Evolutionary conservation across 2,888 invertebrate genomes (phyloP), one percentile per base, ranked within the genome.

Genomic region (Spodoptera littoralis): DNA sequence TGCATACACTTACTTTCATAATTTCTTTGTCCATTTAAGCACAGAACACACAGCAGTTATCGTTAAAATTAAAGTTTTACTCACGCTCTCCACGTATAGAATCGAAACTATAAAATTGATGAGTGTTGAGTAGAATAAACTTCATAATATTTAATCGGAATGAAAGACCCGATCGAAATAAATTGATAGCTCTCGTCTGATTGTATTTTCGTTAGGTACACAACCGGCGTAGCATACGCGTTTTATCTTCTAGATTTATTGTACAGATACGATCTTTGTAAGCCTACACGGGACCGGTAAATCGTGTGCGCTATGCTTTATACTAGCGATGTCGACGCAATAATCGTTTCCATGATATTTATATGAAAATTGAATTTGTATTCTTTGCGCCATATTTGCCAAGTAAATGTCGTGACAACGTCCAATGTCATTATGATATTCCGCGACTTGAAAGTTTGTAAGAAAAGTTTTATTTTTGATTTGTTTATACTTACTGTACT

Each of bases 171-270:
- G 83, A 83, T 83, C 79, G 80, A 79, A 82, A 84, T 82, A 80
- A 84, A 84, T 83, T 79, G 84, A 84, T 84, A 84, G 77, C 77
- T 73, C 68, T 79, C 76, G 75, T 77, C 75, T 74, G 85, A 84
- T 84, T 84, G 84, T 82, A 82, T 84, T 85, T 85, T 84, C 80
- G 86, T 85, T 84, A 85, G 85, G 85, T 79, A 79, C 78, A 81
- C 80, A 78, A 72, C 63, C 76, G 66, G 80, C 76, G 76, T 79
- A 72, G 73, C 78, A 76, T 73, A 78, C 81, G 79, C 83, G 85
- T 84, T 84, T 83, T 91, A 93, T 93, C 92, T 92, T 87, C 82
- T 86, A 90, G 89, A 94, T 93, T 93, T 94, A 93, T 93, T 92
- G 87, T 86, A 79, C 83, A 88, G 93, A 94, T 93, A 91, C 84